Evolutionary conservation across 2,113 vertebrate species (phyloP), one percentile per base, ranked within the genome.

Genomic region (Antennarius striatus): DNA sequence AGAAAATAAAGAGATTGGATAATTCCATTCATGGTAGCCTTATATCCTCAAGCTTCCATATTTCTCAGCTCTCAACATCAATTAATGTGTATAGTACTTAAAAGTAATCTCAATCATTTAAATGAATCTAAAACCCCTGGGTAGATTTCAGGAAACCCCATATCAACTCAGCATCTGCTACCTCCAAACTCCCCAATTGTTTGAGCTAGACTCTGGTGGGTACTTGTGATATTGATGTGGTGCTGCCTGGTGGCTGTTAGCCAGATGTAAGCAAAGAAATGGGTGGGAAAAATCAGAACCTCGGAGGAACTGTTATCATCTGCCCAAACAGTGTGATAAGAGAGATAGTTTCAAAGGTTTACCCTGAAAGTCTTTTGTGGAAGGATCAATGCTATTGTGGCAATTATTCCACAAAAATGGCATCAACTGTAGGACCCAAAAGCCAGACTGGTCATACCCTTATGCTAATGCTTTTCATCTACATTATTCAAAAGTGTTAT

Each of bases 91-190:
- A 71, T 79, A 71, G 79, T 58, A 68, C 85, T 89, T 91, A 88
- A 92, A 90, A 89, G 80, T 84, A 87, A 90, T 89, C 89, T 84
- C 76, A 85, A 89, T 87, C 86, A 90, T 91, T 92, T 90, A 89
- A 91, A 90, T 89, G 80, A 87, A 91, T 91, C 88, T 86, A 88
- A 89, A 87, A 79, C 84, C 85, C 86, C 89, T 80, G 55, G 43
- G 81, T 73, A 75, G 77, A 79, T 63, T 32, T 56, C 57, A 11
- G 77, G 77, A 78, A 79, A 77, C 78, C 82, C 80, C 85, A 82
- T 57, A 88, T 88, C 91, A 88, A 88, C 88, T 84, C 79, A 85
- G 76, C 91, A 92, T 90, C 89, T 91, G 89, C 89, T 86, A 74
- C 86, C 79, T 87, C 89, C 87, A 83, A 86, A 82, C 58, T 84